Evolutionary conservation across 2,797 vertebrate species (phyloP).

Genomic region (Ptychobarbus kaznakovi): DNA sequence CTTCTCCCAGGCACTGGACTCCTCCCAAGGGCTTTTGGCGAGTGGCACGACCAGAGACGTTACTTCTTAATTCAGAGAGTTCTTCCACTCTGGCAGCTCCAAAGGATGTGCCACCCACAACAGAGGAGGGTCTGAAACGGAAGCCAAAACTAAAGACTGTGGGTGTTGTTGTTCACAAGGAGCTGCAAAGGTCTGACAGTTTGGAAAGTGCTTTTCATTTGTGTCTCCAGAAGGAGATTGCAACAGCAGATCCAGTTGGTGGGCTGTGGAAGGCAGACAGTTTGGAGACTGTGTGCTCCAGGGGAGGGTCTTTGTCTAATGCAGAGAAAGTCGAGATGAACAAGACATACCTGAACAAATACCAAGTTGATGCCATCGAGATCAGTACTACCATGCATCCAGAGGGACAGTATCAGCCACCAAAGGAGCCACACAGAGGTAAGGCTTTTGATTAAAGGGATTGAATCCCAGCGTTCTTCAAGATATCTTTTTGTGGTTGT

Average conservation of each 20-base stretch:
- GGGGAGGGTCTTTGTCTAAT: constrained; percentile 65
- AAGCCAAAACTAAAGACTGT: constrained; percentile 47
- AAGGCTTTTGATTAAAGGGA: neutral
- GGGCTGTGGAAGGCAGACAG: constrained; percentile 74
- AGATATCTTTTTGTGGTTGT: neutral
- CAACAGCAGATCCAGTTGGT: constrained; percentile 46
- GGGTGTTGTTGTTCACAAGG: constrained; percentile 30
- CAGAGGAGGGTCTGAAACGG: constrained; percentile 46
- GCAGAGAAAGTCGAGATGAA: constrained; percentile 83
- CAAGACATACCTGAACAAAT: constrained; percentile 75
- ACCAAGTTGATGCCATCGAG: constrained; percentile 12
- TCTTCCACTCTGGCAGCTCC: constrained; percentile 46
- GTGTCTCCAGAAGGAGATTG: constrained; percentile 60
- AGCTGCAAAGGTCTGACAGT: constrained; percentile 67
- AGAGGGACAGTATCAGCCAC: constrained; percentile 53
- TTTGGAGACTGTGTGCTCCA: constrained; percentile 66
- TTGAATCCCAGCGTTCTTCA: neutral
- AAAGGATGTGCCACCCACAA: constrained; percentile 61
- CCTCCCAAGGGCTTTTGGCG: constrained; percentile 81
- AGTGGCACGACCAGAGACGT: constrained; percentile 73
- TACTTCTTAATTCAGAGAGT: constrained; percentile 69
- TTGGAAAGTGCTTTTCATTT: constrained; percentile 69
- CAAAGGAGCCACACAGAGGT: constrained; percentile 39
- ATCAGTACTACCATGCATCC: neutral
- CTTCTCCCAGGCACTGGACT: constrained; percentile 72